phyloP scores from a whole-genome alignment of 2,888 invertebrate species.

The Torymus texanus region DNA sequence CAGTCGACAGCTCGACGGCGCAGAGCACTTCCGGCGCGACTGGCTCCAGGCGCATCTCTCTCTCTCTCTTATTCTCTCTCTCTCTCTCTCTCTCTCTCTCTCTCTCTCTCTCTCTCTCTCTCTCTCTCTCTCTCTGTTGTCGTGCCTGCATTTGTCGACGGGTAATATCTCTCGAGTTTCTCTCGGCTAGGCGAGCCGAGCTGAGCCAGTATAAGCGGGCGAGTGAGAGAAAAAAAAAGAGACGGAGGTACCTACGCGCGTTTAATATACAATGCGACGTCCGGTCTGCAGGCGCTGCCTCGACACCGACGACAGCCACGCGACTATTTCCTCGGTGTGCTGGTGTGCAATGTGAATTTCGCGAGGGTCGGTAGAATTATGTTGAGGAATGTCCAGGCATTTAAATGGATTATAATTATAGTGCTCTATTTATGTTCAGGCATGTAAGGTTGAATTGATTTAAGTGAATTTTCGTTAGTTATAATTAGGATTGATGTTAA shows the following conservation, averaged over 20 bases:
- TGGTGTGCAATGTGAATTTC: too few relatives aligned
- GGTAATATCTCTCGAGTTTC: conserved; percentile 24
- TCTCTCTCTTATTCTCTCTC: too few relatives aligned
- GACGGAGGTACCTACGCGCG: conserved; percentile 56
- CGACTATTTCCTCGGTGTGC: too few relatives aligned
- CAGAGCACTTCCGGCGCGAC: conserved; percentile 36
- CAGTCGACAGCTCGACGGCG: conserved; percentile 19
- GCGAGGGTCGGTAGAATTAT: too few relatives aligned
- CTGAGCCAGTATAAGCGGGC: not conserved
- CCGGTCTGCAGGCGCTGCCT: conserved; percentile 63
- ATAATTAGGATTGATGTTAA: too few relatives aligned
- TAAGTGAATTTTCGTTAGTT: too few relatives aligned
- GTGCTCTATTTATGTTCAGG: too few relatives aligned
- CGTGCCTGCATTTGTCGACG: conserved; percentile 32
- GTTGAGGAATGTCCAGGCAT: too few relatives aligned
- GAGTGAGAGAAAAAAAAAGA: conserved; percentile 46
- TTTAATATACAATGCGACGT: conserved; percentile 67
- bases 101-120: conserved; percentile 6
- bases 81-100: not conserved
- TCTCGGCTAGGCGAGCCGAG: conserved; percentile 14
- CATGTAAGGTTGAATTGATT: too few relatives aligned
- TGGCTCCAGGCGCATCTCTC: not conserved
- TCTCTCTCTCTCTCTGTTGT: not conserved
- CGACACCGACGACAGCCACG: too few relatives aligned
- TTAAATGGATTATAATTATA: too few relatives aligned